Evolutionary conservation across 2,888 invertebrate species (phyloP).

Genomic region (Eulithis testata): DNA sequence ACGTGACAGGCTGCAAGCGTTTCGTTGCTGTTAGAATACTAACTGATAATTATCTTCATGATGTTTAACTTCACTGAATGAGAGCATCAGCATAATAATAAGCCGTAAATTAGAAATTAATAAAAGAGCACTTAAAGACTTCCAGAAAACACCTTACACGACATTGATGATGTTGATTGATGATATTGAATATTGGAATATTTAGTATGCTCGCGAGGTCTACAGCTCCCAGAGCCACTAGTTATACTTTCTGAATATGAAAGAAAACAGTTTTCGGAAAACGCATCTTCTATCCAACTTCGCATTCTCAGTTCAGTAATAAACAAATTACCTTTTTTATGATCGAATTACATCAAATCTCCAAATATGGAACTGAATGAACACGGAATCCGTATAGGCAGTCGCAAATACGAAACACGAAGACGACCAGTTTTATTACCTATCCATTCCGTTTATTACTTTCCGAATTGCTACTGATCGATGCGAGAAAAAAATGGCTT

Average conservation of each 20-base stretch:
- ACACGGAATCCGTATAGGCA: slow-evolving; percentile 19
- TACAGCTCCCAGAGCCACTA: no score
- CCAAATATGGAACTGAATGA: slow-evolving; percentile 15
- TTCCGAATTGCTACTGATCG: slow-evolving; percentile 30
- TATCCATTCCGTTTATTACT: slow-evolving; percentile 32
- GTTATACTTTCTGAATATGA: neutral
- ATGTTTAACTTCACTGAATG: no score
- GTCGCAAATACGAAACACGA: slow-evolving; percentile 33
- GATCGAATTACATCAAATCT: slow-evolving; percentile 24
- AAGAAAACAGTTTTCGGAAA: slow-evolving; percentile 12
- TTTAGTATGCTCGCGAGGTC: no score
- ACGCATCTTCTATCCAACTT: slow-evolving; percentile 16
- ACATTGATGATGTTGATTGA: no score
- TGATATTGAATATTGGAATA: no score
- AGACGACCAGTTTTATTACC: slow-evolving; percentile 28
- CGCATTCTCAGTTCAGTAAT: slow-evolving; percentile 20
- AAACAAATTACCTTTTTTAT: slow-evolving; percentile 22
- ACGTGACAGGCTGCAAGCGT: no score
- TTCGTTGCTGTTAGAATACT: no score
- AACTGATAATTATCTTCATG: no score
- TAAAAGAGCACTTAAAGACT: no score
- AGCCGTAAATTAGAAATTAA: no score
- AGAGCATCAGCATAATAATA: no score
- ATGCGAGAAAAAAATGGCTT: slow-evolving; percentile 31
- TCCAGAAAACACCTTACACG: no score